A percentile compares a stretch with the other conserved stretches of the same genome.
Evolutionary conservation across 2,113 vertebrate genomes (phyloP).

Genomic region (Empidonax alnorum): DNA sequence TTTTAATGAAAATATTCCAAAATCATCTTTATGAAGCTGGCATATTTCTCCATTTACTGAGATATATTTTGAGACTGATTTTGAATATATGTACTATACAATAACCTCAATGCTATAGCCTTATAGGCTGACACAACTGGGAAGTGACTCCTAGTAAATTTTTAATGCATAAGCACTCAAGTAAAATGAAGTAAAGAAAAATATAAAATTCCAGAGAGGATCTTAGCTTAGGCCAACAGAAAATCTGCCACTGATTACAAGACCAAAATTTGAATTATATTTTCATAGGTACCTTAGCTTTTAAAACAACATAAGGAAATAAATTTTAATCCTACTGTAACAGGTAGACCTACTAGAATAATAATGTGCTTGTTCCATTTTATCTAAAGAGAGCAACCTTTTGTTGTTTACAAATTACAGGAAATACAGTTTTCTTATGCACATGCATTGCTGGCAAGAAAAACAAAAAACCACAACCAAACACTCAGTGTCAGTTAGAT

Average conservation of each 20-base stretch:
- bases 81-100: neutral
- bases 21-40: neutral
- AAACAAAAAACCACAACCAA: neutral
- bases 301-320: neutral
- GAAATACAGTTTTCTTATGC: neutral
- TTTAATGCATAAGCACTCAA: neutral
- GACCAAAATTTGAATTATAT: neutral
- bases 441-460: neutral
- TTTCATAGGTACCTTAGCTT: neutral
- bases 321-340: neutral
- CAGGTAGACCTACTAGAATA: neutral
- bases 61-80: neutral
- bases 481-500: neutral
- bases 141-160: neutral
- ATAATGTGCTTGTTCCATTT: neutral
- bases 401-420: neutral
- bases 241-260: neutral
- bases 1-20: neutral
- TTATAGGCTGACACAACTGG: fast-evolving
- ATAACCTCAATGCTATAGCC: neutral
- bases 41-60: neutral
- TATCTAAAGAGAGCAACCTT: neutral
- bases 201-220: neutral
- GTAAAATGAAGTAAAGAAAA: neutral
- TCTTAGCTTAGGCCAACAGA: neutral